Evolutionary conservation across 2,113 vertebrate genomes (phyloP).

Genomic region (Ceyx margarethae): DNA sequence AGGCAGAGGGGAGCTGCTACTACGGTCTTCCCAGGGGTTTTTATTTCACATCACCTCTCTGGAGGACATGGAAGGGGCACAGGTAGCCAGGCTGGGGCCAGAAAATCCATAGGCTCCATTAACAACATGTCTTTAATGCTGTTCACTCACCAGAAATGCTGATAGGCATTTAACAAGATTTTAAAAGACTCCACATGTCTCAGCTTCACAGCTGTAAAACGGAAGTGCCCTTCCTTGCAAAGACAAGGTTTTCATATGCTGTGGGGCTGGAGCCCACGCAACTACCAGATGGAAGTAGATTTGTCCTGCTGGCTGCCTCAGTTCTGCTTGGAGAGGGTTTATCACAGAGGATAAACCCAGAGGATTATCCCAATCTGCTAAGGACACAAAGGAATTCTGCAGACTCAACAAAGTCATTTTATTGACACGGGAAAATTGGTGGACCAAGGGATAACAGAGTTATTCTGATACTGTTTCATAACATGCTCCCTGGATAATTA

Average conservation of each 20-base stretch:
- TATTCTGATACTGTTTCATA: neutral
- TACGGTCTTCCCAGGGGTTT: neutral
- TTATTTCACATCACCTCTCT: accelerated
- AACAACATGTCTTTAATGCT: neutral
- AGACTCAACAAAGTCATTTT: neutral
- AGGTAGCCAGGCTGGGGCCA: neutral
- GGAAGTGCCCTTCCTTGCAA: constrained; percentile 13
- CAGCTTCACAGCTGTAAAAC: neutral
- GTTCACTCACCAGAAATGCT: neutral
- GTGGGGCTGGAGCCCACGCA: constrained; percentile 7
- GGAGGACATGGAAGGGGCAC: neutral
- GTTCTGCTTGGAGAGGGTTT: neutral
- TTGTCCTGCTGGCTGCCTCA: neutral
- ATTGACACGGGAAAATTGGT: neutral
- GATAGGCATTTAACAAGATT: neutral
- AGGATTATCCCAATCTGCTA: neutral
- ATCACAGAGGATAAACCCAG: neutral
- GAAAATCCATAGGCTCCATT: neutral
- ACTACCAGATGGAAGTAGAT: constrained; percentile 19
- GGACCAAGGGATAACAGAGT: neutral
- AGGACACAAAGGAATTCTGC: neutral
- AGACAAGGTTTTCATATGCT: constrained; percentile 17
- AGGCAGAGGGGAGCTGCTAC: neutral
- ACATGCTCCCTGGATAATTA: neutral
- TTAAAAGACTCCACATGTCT: constrained; percentile 51